These are phyloP conservation scores for Crotophaga sulcirostris DNA, from an alignment of 2,113 vertebrate genomes.

Conservation along the genomic window DNA sequence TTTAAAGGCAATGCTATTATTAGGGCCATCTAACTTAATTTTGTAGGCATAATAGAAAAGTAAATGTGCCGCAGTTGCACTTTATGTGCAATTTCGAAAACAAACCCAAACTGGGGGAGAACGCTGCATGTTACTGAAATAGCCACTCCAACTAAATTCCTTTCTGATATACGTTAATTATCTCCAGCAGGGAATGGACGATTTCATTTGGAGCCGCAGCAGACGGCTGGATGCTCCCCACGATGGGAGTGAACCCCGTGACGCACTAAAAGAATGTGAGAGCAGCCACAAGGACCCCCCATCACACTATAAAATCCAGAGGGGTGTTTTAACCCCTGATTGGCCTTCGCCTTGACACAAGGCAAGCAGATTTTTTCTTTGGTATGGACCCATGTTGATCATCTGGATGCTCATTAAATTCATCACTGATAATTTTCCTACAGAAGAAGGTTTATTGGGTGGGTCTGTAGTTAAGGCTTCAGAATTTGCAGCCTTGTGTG, in stretches of 20 bases:
- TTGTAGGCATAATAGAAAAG: conserved; percentile 71
- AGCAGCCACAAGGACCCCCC: fast-evolving
- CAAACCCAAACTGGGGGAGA: conserved; percentile 54
- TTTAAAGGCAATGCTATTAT: conserved; percentile 72
- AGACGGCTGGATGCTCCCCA: background rate
- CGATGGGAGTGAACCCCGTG: fast-evolving
- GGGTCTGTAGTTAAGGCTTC: background rate
- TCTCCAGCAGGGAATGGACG: conserved; percentile 10
- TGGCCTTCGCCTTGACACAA: fast-evolving
- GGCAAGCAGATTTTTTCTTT: background rate
- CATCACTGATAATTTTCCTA: fast-evolving
- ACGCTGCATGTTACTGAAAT: conserved; percentile 17
- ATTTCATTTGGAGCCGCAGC: background rate
- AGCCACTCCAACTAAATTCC: conserved; percentile 59
- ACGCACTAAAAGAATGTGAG: fast-evolving
- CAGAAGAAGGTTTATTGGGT: fast-evolving
- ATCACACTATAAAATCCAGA: background rate
- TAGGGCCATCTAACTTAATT: conserved; percentile 74
- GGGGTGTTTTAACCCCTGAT: background rate
- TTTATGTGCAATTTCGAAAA: conserved; percentile 67
- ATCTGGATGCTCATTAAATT: background rate
- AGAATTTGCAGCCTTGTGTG: too few species aligned
- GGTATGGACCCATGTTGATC: background rate
- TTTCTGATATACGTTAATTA: conserved; percentile 56
- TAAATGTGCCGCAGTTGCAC: conserved; percentile 70